Evolutionary conservation across 1,140 invertebrate species (phyloP).

Genomic region (Schmidtea mediterranea): DNA sequence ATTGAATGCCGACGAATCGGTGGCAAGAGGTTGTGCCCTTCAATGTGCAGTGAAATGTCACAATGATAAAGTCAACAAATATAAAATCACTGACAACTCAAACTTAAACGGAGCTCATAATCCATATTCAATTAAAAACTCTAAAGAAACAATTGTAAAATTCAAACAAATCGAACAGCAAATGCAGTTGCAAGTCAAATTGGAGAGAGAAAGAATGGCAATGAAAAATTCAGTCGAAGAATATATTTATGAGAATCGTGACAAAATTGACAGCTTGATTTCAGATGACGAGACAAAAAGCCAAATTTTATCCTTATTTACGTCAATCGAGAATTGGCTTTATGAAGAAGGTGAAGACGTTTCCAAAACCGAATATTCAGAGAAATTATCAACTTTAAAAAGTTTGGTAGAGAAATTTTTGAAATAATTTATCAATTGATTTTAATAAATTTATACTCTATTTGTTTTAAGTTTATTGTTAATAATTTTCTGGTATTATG

Average conservation of each 20-base stretch:
- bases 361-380: too few relatives aligned
- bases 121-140: too few relatives aligned
- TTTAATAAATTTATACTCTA: too few relatives aligned
- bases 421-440: too few relatives aligned
- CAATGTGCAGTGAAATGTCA: constrained; percentile 64
- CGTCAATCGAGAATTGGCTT: constrained; percentile 72
- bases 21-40: constrained; percentile 69
- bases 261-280: constrained; percentile 41
- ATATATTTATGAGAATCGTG: constrained; percentile 83
- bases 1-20: constrained; percentile 86
- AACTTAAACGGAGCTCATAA: too few relatives aligned
- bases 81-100: too few relatives aligned
- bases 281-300: constrained; percentile 42
- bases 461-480: too few relatives aligned
- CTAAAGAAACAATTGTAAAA: too few relatives aligned
- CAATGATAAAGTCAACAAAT: too few relatives aligned
- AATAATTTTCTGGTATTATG: too few relatives aligned
- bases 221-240: constrained; percentile 87
- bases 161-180: neutral
- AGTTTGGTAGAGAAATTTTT: too few relatives aligned
- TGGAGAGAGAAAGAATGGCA: constrained; percentile 75
- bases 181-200: constrained; percentile 56
- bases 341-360: constrained; percentile 58
- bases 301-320: constrained; percentile 39
- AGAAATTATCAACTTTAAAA: too few relatives aligned